Percentiles rank a stretch among this genome's conserved stretches.
Conservation (phyloP, 2,888 invertebrate species). For the Rhagonycha fulva region DNA sequence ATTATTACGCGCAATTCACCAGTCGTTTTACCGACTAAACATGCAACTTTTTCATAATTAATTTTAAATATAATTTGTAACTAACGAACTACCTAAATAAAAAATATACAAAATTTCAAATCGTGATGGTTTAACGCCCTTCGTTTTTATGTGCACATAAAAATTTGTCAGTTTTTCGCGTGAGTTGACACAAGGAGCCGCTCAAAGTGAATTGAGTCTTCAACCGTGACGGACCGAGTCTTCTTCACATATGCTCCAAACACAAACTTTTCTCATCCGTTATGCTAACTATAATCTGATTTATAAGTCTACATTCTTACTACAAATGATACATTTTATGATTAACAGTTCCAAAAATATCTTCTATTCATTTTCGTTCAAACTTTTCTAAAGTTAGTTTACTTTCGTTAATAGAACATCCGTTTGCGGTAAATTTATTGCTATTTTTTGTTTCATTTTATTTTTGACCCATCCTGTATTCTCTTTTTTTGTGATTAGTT, state of each 20-base stretch:
- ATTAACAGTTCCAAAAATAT: constrained; percentile 18
- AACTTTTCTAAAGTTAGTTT: background rate
- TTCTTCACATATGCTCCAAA: constrained; percentile 29
- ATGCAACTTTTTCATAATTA: background rate
- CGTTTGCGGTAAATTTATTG: background rate
- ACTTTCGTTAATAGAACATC: background rate
- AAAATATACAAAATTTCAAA: background rate
- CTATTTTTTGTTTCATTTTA: background rate
- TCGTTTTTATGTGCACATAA: constrained; percentile 35
- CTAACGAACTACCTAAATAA: background rate
- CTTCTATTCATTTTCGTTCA: background rate
- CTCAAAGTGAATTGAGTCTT: constrained; percentile 38
- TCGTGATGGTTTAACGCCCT: constrained; percentile 21
- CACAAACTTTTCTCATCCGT: constrained; percentile 18
- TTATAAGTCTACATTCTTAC: constrained; percentile 38
- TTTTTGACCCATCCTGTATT: background rate
- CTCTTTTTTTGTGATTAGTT: too few species aligned
- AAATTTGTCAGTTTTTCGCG: constrained; percentile 43
- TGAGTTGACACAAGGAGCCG: constrained; percentile 38
- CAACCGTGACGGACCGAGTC: constrained; percentile 36
- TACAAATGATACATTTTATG: constrained; percentile 23
- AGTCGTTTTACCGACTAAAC: background rate
- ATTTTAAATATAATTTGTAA: background rate
- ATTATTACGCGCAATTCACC: background rate
- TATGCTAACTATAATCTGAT: constrained; percentile 35